Evolutionary conservation across 2,113 vertebrate species (phyloP), one percentile per base, ranked within the genome.

Genomic region (Merops nubicus): DNA sequence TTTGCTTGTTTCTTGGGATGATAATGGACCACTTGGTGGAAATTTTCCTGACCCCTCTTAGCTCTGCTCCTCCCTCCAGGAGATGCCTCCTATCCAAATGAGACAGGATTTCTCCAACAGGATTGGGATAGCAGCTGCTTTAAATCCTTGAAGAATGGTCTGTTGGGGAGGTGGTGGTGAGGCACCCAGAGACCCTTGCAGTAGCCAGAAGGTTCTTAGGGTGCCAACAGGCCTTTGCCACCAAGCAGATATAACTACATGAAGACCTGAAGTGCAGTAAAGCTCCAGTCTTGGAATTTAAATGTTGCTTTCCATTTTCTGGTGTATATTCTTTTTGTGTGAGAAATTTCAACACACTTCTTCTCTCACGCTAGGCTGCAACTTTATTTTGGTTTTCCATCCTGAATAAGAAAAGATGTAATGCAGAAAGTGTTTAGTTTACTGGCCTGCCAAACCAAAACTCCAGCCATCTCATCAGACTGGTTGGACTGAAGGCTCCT

Each of bases 41-140:
- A 43, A 4, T 73, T 42, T 73, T 69, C 17, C 14, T 53, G 18
- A 69, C 9, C 13, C 31, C 68, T 62, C 33, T 93, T 93, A 73
- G 25, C 25, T 85, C 12, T 65, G 11, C 40, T 11, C 50, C 50
- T 84, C 54, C n/a, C 12, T 67, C 7, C 20, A 62, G 60, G 8
- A 62, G 53, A 28, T 0, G 0, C 28, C 13, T 74, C 20, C 33
- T 65, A 4, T 29, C 36, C 54, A 69, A 56, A 63, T 0, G 9
- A 72, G 74, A 48, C 20, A 33, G 33, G 38, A 42, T 77, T 89
- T 86, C 45, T 89, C 31, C 40, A 15, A 53, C 6, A 77, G 91
- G 14, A 17, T 0, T 59, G 34, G 60, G 34, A n/a, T 25, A 63
- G 25, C 23, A 33, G 38, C n/a, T 72, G 11, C 40, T 94, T 78